phyloP scores from a whole-genome alignment of 2,113 vertebrate species.

The Promerops cafer region DNA sequence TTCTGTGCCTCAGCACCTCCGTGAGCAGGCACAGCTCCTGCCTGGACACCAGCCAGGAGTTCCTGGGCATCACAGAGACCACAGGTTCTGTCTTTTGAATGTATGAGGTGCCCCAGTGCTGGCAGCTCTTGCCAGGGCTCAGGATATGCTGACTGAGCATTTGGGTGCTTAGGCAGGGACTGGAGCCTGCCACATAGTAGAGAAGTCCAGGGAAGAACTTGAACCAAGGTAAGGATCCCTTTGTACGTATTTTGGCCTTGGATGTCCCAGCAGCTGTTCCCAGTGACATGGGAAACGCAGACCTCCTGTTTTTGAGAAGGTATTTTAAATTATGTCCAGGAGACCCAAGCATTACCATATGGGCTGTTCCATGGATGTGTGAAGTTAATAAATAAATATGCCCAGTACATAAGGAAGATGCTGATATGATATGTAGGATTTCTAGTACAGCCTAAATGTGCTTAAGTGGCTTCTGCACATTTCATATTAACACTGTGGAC shows the following conservation, averaged over 20 bases:
- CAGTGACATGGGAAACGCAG: background rate
- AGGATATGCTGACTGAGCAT: background rate
- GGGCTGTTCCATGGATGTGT: background rate
- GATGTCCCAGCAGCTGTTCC: background rate
- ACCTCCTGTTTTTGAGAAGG: rapidly evolving
- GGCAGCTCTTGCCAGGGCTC: background rate
- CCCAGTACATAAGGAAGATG: background rate
- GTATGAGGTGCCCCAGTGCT: background rate
- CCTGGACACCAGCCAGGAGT: background rate
- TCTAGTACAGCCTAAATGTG: background rate
- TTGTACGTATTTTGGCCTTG: background rate
- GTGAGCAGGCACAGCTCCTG: background rate
- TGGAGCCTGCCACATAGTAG: background rate
- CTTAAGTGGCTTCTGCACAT: background rate
- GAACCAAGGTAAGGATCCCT: background rate
- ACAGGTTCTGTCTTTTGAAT: background rate
- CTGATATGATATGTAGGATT: background rate
- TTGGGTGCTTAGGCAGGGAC: background rate
- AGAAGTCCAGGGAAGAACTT: background rate
- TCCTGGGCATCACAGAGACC: background rate
- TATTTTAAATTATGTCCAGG: background rate
- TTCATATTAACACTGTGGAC: background rate
- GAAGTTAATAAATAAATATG: background rate
- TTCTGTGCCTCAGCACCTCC: background rate
- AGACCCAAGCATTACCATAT: background rate